phyloP scores from a whole-genome alignment of 2,113 vertebrate genomes.

The Otolemur garnettii region DNA sequence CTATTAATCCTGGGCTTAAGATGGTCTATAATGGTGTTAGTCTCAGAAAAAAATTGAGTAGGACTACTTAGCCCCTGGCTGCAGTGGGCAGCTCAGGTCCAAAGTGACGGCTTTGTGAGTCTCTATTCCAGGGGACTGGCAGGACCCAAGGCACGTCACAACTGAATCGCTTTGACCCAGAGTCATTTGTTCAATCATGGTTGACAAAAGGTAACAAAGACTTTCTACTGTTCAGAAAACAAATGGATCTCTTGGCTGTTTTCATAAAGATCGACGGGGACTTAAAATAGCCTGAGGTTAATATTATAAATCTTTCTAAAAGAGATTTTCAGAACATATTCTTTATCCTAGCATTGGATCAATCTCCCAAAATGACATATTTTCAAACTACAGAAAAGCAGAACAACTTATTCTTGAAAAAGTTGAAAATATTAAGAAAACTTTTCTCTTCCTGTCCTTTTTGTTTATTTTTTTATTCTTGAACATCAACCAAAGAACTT shows the following conservation, averaged over 20 bases:
- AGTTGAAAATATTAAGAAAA: slow-evolving; percentile 78
- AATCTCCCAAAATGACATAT: slow-evolving; percentile 86
- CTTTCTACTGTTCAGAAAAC: slow-evolving; percentile 87
- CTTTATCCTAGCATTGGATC: slow-evolving; percentile 88
- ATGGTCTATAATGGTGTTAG: slow-evolving; percentile 61
- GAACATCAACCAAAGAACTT: slow-evolving; percentile 19
- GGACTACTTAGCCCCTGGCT: slow-evolving; percentile 82
- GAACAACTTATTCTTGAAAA: slow-evolving; percentile 84
- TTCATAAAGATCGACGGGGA: slow-evolving; percentile 89
- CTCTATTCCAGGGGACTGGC: slow-evolving; percentile 81
- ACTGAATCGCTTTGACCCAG: slow-evolving; percentile 86
- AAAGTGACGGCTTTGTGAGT: slow-evolving; percentile 82
- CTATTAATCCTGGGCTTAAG: slow-evolving; percentile 68
- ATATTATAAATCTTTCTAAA: slow-evolving; percentile 92
- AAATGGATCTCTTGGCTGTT: slow-evolving; percentile 88
- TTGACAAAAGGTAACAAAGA: slow-evolving; percentile 88
- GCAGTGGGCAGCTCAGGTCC: slow-evolving; percentile 78
- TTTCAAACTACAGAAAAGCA: slow-evolving; percentile 86
- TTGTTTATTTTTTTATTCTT: slow-evolving; percentile 50
- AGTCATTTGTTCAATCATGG: slow-evolving; percentile 88
- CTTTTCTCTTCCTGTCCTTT: slow-evolving; percentile 69
- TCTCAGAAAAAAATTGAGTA: slow-evolving; percentile 73
- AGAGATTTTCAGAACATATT: slow-evolving; percentile 89
- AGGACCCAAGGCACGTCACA: slow-evolving; percentile 84
- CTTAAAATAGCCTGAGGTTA: slow-evolving; percentile 91